Percentiles rank a stretch among this genome's conserved stretches.
Conservation (phyloP, 1,140 invertebrate genomes). For the Augochlora pura region DNA sequence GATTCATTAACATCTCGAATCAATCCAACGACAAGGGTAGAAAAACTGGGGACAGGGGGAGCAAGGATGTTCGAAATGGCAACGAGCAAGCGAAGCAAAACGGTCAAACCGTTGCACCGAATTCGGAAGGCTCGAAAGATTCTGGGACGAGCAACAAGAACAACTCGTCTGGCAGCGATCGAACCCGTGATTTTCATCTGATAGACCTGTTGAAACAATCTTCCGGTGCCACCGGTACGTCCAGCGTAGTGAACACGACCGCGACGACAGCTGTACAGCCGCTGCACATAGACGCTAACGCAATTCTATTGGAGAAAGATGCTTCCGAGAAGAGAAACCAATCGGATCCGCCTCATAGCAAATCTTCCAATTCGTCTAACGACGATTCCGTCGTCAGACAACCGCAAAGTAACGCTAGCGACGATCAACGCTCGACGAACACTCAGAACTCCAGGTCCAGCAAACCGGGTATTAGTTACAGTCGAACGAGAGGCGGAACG, state of each 20-base stretch:
- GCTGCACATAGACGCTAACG: conserved; percentile 68
- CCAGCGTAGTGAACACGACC: conserved; percentile 76
- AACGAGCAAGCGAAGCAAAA: conserved; percentile 8
- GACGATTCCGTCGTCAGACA: conserved; percentile 1
- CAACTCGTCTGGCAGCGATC: conserved; percentile 23
- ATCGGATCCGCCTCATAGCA: conserved; percentile 15
- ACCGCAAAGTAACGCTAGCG: background rate
- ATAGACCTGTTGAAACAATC: conserved; percentile 70
- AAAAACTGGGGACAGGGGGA: conserved; percentile 15
- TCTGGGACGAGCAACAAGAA: background rate
- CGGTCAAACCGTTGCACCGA: background rate
- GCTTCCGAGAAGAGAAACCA: conserved; percentile 24
- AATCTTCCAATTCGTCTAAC: conserved; percentile 30
- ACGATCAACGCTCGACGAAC: conserved; percentile 15
- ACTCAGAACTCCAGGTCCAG: background rate
- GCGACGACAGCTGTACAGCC: conserved; percentile 76
- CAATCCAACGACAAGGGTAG: conserved; percentile 1
- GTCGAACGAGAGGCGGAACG: background rate
- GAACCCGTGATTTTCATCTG: conserved; percentile 59
- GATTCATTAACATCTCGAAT: conserved; percentile 47
- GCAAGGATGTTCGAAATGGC: background rate
- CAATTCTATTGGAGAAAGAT: conserved; percentile 27
- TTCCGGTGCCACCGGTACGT: conserved; percentile 71
- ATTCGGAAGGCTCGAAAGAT: conserved; percentile 22
- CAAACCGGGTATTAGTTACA: background rate